These are phyloP conservation scores for Chlorops oryzae DNA, from an alignment of 1,140 invertebrate species.

Conservation along the genomic window DNA sequence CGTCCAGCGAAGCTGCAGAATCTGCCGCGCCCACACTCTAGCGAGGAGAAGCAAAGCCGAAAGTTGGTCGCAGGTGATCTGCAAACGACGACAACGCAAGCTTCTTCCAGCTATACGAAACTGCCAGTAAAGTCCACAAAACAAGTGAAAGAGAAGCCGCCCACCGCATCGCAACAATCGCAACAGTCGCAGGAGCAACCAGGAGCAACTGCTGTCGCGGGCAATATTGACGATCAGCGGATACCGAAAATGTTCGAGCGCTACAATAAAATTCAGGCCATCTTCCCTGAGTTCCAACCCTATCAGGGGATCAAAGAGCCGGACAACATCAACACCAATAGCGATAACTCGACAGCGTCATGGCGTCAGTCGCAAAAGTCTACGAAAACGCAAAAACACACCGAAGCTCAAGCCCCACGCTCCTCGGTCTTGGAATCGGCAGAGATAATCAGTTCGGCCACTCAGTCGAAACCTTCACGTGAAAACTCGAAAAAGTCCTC, in stretches of 20 bases:
- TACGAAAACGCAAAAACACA: constrained; percentile 30
- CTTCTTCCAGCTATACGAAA: constrained; percentile 12
- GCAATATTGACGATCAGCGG: constrained; percentile 32
- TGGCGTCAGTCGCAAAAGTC: constrained; percentile 1
- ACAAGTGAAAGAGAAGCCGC: constrained; percentile 53
- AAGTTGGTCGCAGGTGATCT: constrained; percentile 36
- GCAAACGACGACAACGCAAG: constrained; percentile 1
- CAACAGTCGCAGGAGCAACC: constrained; percentile 25
- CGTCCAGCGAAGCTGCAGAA: constrained; percentile 6
- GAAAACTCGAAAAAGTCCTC: constrained; percentile 42
- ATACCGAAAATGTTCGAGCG: constrained; percentile 68
- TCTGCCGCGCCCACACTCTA: constrained; percentile 10
- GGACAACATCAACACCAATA: constrained; percentile 11
- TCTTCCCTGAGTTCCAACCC: constrained; percentile 64
- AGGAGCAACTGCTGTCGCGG: constrained; percentile 27
- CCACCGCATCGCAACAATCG: too few species aligned
- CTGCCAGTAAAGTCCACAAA: constrained; percentile 53
- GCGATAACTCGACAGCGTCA: constrained; percentile 5
- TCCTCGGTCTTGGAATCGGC: neutral
- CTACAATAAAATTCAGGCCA: constrained; percentile 67
- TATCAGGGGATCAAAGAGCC: constrained; percentile 24
- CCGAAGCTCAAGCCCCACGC: constrained; percentile 27
- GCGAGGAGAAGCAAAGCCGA: constrained; percentile 26
- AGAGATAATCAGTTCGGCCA: neutral
- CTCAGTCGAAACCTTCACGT: constrained; percentile 23